These are phyloP conservation scores for Chelonia mydas DNA, from an alignment of 2,797 vertebrate genomes.

Conservation along the genomic window DNA sequence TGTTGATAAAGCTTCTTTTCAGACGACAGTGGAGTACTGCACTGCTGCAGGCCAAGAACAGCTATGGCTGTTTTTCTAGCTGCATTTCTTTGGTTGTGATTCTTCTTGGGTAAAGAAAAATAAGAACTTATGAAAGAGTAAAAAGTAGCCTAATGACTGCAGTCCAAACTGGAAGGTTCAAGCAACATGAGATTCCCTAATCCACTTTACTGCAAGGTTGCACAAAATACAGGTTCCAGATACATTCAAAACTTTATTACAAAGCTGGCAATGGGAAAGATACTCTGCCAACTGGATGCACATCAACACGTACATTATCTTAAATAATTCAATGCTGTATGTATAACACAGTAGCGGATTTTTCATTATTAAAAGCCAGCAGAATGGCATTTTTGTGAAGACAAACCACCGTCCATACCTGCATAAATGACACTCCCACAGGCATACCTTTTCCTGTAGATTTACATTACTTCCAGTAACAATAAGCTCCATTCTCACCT, in stretches of 20 bases:
- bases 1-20: conserved; percentile 59
- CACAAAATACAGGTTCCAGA: accelerated
- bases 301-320: accelerated
- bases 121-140: conserved; percentile 21
- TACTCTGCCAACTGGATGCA: not conserved
- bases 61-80: conserved; percentile 48
- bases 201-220: not conserved
- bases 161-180: not conserved
- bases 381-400: not conserved
- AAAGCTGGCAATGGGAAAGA: accelerated
- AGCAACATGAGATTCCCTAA: accelerated
- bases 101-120: not conserved
- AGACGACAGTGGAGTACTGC: not conserved
- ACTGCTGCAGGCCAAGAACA: conserved; percentile 48
- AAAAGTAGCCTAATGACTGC: not conserved
- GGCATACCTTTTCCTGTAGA: not conserved
- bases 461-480: not conserved
- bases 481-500: not conserved
- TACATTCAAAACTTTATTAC: accelerated
- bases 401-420: not conserved
- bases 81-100: not conserved
- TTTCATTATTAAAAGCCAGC: not conserved
- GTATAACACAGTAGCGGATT: accelerated
- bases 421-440: accelerated
- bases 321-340: accelerated